Evolutionary conservation across 2,888 invertebrate species (phyloP).

Genomic region (Diarsia mendica): DNA sequence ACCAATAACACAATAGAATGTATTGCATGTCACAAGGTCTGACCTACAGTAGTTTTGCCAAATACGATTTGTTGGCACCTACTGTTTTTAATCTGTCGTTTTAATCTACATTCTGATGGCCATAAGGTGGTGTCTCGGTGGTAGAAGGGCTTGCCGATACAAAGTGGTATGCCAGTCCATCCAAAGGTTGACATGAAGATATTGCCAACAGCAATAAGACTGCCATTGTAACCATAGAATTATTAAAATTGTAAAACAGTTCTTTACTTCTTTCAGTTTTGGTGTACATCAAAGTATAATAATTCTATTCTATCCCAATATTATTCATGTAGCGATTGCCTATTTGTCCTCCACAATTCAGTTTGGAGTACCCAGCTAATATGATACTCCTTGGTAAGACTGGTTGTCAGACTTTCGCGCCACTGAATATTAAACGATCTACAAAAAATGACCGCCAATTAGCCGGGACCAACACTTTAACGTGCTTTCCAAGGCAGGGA

Average conservation of each 20-base stretch:
- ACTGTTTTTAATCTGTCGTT: slow-evolving; percentile 23
- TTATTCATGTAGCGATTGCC: too few relatives aligned
- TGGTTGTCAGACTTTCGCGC: not conserved
- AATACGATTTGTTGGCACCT: slow-evolving; percentile 41
- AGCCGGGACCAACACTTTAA: not conserved
- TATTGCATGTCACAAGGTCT: slow-evolving; percentile 30
- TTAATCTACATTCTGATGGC: slow-evolving; percentile 31
- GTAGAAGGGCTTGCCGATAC: not conserved
- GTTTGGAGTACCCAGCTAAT: too few relatives aligned
- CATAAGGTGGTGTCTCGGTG: not conserved
- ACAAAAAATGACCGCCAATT: not conserved
- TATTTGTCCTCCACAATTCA: too few relatives aligned
- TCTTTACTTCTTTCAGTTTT: not conserved
- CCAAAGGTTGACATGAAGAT: not conserved
- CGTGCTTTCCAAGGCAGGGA: not conserved
- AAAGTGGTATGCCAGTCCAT: not conserved
- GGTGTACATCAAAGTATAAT: too few relatives aligned
- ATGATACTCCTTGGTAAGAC: too few relatives aligned
- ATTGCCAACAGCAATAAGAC: not conserved
- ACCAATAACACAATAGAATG: slow-evolving; percentile 27
- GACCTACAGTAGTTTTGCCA: slow-evolving; percentile 41
- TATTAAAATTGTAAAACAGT: not conserved
- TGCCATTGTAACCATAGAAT: not conserved
- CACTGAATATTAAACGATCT: not conserved
- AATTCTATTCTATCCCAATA: too few relatives aligned